Base-by-base conservation (phyloP, 2,113 vertebrate species). In the Sceloporus undulatus region DNA sequence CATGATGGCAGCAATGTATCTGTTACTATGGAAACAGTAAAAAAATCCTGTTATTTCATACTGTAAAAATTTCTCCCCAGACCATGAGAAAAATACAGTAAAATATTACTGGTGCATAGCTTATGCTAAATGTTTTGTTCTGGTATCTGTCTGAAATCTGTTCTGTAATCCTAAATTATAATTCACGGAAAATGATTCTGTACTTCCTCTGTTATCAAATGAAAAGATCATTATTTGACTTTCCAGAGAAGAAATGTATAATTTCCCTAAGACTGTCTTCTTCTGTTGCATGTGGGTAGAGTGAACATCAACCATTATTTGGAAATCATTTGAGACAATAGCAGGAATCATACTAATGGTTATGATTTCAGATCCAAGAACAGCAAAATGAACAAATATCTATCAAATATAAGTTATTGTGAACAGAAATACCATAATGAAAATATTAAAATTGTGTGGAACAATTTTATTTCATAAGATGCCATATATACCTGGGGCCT, bases 1-100 rank as follows among this genome's bases (percentile, higher is more conserved):
- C 52, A 88, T 75, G 66, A 88, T n/a, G 42, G 25, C 59, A 70
- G 73, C n/a, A 66, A 56, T 34, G 56, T 74, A 77, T 77, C 38
- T n/a, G 74, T 85, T 66, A 85, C 74, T 54, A 85, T 77, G 74
- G 84, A 85, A 85, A 85, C 74, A 77, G 38, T 76, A 76, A 77
- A 74, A 62, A 59, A 59, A 59, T 3, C 7, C 21, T 78, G 6
- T 66, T 40, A 68, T 88, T 88, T 88, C 52, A 66, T 56, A 77
- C 34, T 21, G 48, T 52, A 19, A 8, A 23, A 38, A 77, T 88
- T 75, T 54, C 19, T 42, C 16, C 66, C 27, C 66, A 54, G 76
- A 83, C 40, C 59, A 21, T 85, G 59, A 85, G 56, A 54, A 85
- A 77, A 48, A 66, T 85, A 65, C n/a, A 66, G 27, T 85, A 84